A percentile compares a stretch with the other conserved stretches of the same genome.
Conservation (phyloP, 2,797 vertebrate species). For the Acrossocheilus fasciatus region DNA sequence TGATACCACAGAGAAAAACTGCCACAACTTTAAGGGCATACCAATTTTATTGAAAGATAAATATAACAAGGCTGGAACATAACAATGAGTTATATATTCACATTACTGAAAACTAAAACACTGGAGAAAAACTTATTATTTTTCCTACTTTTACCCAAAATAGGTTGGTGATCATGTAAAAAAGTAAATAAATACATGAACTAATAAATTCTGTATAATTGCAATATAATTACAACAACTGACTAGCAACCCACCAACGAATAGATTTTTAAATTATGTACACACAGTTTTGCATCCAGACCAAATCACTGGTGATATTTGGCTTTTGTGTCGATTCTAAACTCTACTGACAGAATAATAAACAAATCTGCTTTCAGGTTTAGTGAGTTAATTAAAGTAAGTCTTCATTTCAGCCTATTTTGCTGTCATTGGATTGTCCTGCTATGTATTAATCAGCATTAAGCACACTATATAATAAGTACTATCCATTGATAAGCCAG, state of each 20-base stretch:
- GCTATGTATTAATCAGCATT: not conserved
- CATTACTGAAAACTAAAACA: not conserved
- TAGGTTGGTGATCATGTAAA: not conserved
- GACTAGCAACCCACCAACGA: not conserved
- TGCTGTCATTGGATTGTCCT: not conserved
- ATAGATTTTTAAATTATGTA: not conserved
- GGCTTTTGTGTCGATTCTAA: not conserved
- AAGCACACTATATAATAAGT: not conserved
- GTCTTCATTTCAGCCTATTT: not conserved
- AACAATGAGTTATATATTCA: not conserved
- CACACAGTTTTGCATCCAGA: not conserved
- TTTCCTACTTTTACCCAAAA: not conserved
- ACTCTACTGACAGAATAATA: not conserved
- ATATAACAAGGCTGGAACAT: not conserved
- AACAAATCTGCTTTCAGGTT: not conserved
- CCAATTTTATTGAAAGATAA: not conserved
- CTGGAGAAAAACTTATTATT: not conserved
- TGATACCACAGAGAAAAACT: too few relatives aligned
- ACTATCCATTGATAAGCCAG: not conserved
- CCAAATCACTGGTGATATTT: not conserved
- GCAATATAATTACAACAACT: too few relatives aligned
- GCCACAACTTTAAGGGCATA: too few relatives aligned
- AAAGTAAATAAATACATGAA: not conserved
- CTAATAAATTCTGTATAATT: not conserved
- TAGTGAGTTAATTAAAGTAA: not conserved